Evolutionary conservation across 2,113 vertebrate species (phyloP).

Genomic region (Fulmarus glacialis): DNA sequence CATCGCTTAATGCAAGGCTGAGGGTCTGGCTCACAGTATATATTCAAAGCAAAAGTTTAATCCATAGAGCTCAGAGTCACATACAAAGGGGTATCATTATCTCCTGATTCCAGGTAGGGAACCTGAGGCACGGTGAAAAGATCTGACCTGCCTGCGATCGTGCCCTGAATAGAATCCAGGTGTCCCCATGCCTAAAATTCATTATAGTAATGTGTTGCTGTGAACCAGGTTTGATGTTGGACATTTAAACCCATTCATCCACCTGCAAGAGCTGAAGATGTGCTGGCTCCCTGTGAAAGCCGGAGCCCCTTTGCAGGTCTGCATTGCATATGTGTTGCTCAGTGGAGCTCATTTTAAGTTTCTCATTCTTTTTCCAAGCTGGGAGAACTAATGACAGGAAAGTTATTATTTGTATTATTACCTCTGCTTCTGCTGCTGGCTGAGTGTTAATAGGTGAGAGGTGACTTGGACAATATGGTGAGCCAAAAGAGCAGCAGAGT

Average conservation of each 20-base stretch:
- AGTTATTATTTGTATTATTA: not conserved
- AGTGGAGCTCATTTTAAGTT: not conserved
- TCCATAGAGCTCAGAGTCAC: not conserved
- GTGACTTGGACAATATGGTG: not conserved
- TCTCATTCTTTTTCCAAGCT: not conserved
- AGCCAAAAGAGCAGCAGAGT: not conserved
- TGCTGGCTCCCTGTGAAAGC: not conserved
- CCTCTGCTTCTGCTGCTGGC: not conserved
- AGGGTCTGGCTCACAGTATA: not conserved
- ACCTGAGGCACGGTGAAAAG: not conserved
- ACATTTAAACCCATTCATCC: not conserved
- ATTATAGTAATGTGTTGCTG: not conserved
- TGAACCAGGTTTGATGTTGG: not conserved
- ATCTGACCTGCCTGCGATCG: not conserved
- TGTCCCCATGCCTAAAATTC: not conserved
- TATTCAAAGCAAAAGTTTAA: not conserved
- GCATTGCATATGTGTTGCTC: accelerated
- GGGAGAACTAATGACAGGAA: not conserved
- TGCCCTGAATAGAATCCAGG: not conserved
- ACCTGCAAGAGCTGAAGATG: not conserved
- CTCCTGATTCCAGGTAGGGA: not conserved
- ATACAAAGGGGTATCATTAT: not conserved
- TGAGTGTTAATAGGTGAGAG: not conserved
- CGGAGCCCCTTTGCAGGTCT: not conserved
- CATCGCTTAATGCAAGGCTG: not conserved